Evolutionary conservation across 2,797 vertebrate species (phyloP).

Genomic region (Micromesistius poutassou): DNA sequence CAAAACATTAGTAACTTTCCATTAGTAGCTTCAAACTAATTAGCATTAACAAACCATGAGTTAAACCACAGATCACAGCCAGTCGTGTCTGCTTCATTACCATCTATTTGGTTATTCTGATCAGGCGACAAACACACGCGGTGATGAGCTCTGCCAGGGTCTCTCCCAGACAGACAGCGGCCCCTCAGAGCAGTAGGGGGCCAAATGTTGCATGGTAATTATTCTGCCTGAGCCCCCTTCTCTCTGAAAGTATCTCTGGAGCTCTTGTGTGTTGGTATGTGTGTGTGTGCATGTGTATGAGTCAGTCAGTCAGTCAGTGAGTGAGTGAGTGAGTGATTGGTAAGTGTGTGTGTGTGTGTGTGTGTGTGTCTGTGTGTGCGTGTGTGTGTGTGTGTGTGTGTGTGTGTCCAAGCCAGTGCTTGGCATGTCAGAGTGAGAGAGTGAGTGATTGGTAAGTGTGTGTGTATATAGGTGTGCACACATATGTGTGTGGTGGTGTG

Average conservation of each 20-base stretch:
- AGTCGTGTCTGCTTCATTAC: background rate
- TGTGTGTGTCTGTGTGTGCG: too few relatives aligned
- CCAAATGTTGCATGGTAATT: conserved; percentile 49
- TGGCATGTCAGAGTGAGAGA: conserved; percentile 19
- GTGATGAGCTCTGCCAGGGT: background rate
- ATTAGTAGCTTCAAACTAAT: background rate
- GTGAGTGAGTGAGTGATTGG: too few relatives aligned
- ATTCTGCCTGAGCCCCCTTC: conserved; percentile 10
- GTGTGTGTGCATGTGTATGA: too few relatives aligned
- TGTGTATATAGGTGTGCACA: background rate
- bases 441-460: background rate
- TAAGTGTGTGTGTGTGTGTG: background rate
- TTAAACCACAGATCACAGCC: background rate
- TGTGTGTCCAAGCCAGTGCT: background rate
- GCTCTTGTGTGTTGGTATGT: too few relatives aligned
- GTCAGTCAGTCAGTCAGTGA: too few relatives aligned
- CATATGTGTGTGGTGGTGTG: too few relatives aligned
- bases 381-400: too few relatives aligned
- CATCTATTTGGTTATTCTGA: background rate
- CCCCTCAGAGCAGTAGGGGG: conserved; percentile 17
- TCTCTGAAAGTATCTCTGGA: background rate
- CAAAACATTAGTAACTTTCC: background rate
- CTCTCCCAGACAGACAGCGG: background rate
- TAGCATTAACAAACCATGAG: background rate
- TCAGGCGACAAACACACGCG: background rate